phyloP scores from a whole-genome alignment of 1,140 invertebrate species.

The Drosophila kepulauana region DNA sequence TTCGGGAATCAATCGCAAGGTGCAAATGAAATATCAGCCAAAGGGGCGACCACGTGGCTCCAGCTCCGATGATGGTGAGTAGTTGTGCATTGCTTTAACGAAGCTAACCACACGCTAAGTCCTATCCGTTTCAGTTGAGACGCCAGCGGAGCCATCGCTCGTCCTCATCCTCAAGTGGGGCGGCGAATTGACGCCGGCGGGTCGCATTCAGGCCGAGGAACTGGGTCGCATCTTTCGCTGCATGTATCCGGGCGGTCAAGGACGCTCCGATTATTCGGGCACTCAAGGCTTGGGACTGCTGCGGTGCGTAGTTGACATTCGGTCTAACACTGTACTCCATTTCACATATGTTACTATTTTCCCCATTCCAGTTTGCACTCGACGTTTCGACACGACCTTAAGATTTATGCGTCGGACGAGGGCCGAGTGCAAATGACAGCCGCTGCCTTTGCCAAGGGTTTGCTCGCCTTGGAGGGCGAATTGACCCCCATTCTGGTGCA shows the following conservation, averaged over 20 bases:
- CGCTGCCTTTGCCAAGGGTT: constrained; percentile 99
- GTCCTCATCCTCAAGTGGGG: constrained; percentile 99
- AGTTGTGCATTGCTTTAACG: neutral
- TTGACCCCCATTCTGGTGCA: constrained; percentile 99
- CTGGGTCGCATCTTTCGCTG: constrained; percentile 98
- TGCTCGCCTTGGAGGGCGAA: constrained; percentile 98
- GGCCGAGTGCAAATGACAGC: constrained; percentile 99
- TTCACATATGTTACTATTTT: neutral
- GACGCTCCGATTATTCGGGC: constrained; percentile 90
- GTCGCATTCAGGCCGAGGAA: constrained; percentile 98
- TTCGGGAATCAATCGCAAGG: constrained; percentile 99
- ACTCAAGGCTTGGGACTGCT: constrained; percentile 96
- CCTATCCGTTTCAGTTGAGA: constrained; percentile 87
- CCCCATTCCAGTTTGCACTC: constrained; percentile 92
- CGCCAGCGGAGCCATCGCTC: constrained; percentile 93
- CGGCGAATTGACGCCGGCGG: constrained; percentile 99
- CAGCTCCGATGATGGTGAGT: constrained; percentile 97
- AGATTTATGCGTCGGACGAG: constrained; percentile 99
- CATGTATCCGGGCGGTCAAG: constrained; percentile 98
- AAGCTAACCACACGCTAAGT: constrained; percentile 51
- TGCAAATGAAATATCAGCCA: constrained; percentile 99
- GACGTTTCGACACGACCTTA: constrained; percentile 99
- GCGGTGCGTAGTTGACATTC: constrained; percentile 83
- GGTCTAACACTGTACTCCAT: no score
- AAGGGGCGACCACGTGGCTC: constrained; percentile 96